Evolutionary conservation across 2,797 vertebrate species (phyloP).

Genomic region (Onychomys torridus): DNA sequence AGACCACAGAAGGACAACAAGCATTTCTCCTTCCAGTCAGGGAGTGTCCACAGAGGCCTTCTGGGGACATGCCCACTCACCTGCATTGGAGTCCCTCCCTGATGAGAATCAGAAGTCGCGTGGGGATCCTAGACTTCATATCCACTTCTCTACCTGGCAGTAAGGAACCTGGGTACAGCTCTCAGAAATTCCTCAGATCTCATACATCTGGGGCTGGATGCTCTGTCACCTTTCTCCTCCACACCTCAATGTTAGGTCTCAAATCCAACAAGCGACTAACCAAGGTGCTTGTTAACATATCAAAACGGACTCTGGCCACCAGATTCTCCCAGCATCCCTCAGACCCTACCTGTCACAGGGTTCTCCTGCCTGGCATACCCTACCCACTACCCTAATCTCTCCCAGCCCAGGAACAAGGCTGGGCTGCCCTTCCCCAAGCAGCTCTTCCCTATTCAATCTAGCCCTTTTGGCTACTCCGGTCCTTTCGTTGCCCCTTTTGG

Average conservation of each 20-base stretch:
- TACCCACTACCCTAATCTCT: background rate
- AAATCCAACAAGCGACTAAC: background rate
- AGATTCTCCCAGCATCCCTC: background rate
- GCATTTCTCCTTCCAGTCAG: background rate
- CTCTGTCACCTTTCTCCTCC: too few species aligned
- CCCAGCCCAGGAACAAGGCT: background rate
- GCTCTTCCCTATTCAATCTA: background rate
- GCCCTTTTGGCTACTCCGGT: background rate
- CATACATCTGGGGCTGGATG: background rate
- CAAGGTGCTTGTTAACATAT: background rate
- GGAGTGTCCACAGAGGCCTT: background rate
- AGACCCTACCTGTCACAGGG: background rate
- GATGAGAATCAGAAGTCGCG: background rate
- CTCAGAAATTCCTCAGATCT: background rate
- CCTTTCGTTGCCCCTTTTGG: background rate
- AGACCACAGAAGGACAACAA: background rate
- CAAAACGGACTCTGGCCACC: background rate
- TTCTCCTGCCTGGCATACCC: background rate
- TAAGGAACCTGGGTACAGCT: background rate
- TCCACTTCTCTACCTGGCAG: background rate
- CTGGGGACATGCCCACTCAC: background rate
- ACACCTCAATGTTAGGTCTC: too few species aligned
- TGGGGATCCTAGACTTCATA: background rate
- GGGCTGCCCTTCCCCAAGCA: background rate
- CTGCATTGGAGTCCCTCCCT: background rate